phyloP scores from a whole-genome alignment of 2,113 vertebrate species.

The Tragelaphus scriptus region DNA sequence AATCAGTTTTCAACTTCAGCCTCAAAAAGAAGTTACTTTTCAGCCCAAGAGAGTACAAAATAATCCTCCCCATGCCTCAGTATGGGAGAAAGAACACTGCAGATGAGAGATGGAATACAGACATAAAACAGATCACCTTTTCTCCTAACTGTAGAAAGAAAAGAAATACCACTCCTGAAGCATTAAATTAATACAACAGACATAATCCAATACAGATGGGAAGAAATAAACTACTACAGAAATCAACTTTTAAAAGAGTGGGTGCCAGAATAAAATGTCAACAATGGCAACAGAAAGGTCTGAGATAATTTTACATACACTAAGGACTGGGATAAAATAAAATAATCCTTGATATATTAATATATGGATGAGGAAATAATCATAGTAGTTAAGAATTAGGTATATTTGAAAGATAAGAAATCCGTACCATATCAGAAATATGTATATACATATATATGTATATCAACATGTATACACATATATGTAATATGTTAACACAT shows the following conservation, averaged over 20 bases:
- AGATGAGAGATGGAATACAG: background rate
- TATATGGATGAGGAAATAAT: background rate
- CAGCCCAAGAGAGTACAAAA: slow-evolving; percentile 48
- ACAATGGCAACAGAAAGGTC: background rate
- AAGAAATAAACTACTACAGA: background rate
- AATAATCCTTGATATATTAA: background rate
- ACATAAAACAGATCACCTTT: slow-evolving; percentile 26
- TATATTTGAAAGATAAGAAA: background rate
- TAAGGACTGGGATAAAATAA: background rate
- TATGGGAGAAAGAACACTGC: slow-evolving; percentile 4
- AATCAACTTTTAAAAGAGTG: background rate
- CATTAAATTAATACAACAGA: background rate
- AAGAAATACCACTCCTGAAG: background rate
- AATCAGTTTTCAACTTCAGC: slow-evolving; percentile 45
- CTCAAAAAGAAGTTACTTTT: slow-evolving; percentile 58
- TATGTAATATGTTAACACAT: background rate
- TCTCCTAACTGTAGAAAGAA: background rate
- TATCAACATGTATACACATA: background rate
- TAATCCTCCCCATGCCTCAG: slow-evolving; percentile 1
- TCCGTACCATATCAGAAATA: background rate
- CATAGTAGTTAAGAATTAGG: background rate
- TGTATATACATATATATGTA: background rate
- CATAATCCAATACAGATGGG: background rate
- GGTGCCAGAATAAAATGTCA: background rate
- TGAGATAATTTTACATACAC: background rate